Evolutionary conservation across 2,797 vertebrate genomes (phyloP).

Genomic region (Poeciliopsis infans): DNA sequence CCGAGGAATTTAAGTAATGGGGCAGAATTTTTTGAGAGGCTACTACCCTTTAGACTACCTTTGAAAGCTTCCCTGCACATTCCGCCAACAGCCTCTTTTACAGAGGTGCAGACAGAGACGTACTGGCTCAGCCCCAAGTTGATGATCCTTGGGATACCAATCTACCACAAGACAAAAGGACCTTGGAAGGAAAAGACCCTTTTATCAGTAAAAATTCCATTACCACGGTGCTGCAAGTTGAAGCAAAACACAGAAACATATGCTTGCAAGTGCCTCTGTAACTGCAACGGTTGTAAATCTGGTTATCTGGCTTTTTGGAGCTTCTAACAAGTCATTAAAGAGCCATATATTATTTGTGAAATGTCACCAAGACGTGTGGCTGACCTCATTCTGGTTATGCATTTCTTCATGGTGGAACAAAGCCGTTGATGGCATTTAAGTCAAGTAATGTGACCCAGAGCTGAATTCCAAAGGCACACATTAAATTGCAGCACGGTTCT

Average conservation of each 20-base stretch:
- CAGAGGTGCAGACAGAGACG: conserved; percentile 71
- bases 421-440: conserved; percentile 79
- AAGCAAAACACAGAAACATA: conserved; percentile 44
- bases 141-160: conserved; percentile 60
- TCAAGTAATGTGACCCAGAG: conserved; percentile 63
- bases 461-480: conserved; percentile 72
- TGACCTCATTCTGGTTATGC: conserved; percentile 71
- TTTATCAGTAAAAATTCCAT: conserved; percentile 56
- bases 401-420: conserved; percentile 73
- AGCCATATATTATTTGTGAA: conserved; percentile 43
- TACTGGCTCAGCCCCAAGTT: conserved; percentile 56
- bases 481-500: conserved; percentile 70
- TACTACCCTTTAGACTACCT: conserved; percentile 58
- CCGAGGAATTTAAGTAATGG: conserved; percentile 69
- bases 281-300: conserved; percentile 57
- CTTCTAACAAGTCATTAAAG: conserved; percentile 58
- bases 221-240: conserved; percentile 30
- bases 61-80: conserved; percentile 40
- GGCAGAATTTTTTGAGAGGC: conserved; percentile 53
- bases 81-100: conserved; percentile 50
- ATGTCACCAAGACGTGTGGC: conserved; percentile 46
- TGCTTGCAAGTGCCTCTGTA: conserved; percentile 43
- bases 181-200: conserved; percentile 40
- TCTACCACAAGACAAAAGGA: conserved; percentile 49
- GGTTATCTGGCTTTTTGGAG: conserved; percentile 53